Base-by-base conservation (phyloP, 2,888 invertebrate genomes). In the Idaea biselata region DNA sequence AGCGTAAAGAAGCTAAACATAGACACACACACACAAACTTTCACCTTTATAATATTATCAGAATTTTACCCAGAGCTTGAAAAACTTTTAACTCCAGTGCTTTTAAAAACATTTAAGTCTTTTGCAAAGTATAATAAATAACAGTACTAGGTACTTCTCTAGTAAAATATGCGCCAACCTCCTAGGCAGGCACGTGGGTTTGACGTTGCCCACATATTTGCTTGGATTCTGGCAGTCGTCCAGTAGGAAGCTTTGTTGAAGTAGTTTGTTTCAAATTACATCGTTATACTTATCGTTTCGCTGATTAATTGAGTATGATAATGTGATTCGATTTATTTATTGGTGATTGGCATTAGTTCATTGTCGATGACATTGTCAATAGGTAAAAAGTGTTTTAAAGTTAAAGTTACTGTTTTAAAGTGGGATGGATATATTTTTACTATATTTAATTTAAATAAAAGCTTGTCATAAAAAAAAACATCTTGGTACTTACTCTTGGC, bases 161-260 rank as follows among this genome's bases (percentile, higher is more conserved):
- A 56, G 56, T 63, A 60, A 63, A 60, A 63, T 58, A 61, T 57
- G 18, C 53, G 55, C 32, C 63, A 62, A 60, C 58, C 60, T 60
- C 56, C 11, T 44, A 7, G 44, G 44, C 44, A 44, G 44, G 44
- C 44, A 44, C 44, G 44, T 57, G 61, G 63, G 66, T 65, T 60
- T 69, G 68, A 73, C 68, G 53, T 68, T 70, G 63, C 63, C 67
- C 69, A 70, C 68, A 71, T 70, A 75, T 75, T 68, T 68, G 72
- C 73, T 72, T 61, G 66, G 65, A 63, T 72, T 70, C 69, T 80
- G 81, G 84, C 78, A 58, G 58, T n/a, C 61, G 61, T 77, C 81
- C 84, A 81, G 79, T 73, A 74, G 79, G 77, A 79, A 79, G 74
- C 73, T 73, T 79, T 78, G 67, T 68, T 44, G 11, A 44, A 44